Evolutionary conservation across 2,888 invertebrate species (phyloP).

Genomic region (Eurytoma californica): DNA sequence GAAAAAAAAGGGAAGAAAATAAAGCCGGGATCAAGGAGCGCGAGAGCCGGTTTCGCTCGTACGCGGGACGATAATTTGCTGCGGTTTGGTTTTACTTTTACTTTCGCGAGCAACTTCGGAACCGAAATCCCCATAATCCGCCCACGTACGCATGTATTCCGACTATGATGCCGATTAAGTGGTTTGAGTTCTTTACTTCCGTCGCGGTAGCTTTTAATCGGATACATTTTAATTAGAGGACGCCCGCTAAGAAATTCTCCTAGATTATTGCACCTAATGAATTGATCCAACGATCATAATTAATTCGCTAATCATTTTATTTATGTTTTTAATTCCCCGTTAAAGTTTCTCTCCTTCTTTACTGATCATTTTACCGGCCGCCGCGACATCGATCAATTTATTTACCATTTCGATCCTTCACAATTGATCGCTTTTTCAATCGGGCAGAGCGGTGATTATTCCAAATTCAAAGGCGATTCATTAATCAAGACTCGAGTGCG

Average conservation of each 20-base stretch:
- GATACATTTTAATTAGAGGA: slow-evolving; percentile 34
- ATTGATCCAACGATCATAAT: slow-evolving; percentile 15
- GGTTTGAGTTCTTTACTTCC: slow-evolving; percentile 32
- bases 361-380: background rate
- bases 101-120: slow-evolving; percentile 23
- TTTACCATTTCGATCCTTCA: background rate
- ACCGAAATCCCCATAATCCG: slow-evolving; percentile 30
- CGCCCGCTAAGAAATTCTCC: background rate
- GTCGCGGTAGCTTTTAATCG: slow-evolving; percentile 12
- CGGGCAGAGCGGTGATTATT: background rate
- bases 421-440: background rate
- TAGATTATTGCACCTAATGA: slow-evolving; percentile 8
- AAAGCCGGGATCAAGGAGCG: background rate
- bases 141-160: slow-evolving; percentile 1
- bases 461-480: background rate
- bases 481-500: background rate
- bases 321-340: background rate
- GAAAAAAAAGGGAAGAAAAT: background rate
- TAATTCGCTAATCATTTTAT: slow-evolving; percentile 9
- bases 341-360: background rate
- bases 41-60: slow-evolving; percentile 38
- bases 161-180: slow-evolving; percentile 20
- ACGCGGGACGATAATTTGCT: slow-evolving; percentile 38
- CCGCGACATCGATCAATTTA: background rate
- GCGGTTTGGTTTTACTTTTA: slow-evolving; percentile 40